Base-by-base conservation (phyloP, 2,888 invertebrate genomes). In the Eurois occulta region DNA sequence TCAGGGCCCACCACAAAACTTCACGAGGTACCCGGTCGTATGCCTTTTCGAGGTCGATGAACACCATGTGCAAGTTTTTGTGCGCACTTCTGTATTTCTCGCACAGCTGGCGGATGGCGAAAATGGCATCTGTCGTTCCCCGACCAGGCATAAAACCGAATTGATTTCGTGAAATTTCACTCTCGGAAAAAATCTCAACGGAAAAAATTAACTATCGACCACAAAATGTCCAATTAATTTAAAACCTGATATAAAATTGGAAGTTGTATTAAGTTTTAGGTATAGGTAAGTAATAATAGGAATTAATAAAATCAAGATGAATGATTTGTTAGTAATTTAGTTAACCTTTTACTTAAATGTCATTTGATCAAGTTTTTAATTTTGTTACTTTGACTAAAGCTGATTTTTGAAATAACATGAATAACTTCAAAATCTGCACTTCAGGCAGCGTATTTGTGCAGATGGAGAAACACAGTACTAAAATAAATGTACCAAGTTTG, bases 141-240 rank as follows among this genome's bases (percentile, higher is more conserved):
- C n/a, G n/a, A n/a, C n/a, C n/a, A n/a, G n/a, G n/a, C n/a, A n/a
- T n/a, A n/a, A n/a, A n/a, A n/a, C n/a, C n/a, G n/a, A n/a, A n/a
- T n/a, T n/a, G n/a, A n/a, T n/a, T n/a, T n/a, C n/a, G n/a, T n/a
- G n/a, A n/a, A n/a, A n/a, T n/a, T n/a, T n/a, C n/a, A n/a, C n/a
- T n/a, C n/a, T n/a, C n/a, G n/a, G n/a, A n/a, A n/a, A n/a, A n/a
- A n/a, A n/a, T n/a, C n/a, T 72, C 3, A 52, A 68, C 21, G 48
- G n/a, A 58, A 72, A 38, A 67, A n/a, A 43, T 60, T 62, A 32
- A 62, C 21, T n/a, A 11, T 48, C 73, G 38, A 86, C 83, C 83
- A 82, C 83, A 86, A 84, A 86, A 69, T 41, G 83, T 75, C 38
- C 2, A 62, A 75, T 77, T 75, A 69, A 77, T 66, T 70, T 58